Percentiles rank a stretch among this genome's conserved stretches.
phyloP scores from a whole-genome alignment of 2,113 vertebrate genomes.

The Xenopus borealis region DNA sequence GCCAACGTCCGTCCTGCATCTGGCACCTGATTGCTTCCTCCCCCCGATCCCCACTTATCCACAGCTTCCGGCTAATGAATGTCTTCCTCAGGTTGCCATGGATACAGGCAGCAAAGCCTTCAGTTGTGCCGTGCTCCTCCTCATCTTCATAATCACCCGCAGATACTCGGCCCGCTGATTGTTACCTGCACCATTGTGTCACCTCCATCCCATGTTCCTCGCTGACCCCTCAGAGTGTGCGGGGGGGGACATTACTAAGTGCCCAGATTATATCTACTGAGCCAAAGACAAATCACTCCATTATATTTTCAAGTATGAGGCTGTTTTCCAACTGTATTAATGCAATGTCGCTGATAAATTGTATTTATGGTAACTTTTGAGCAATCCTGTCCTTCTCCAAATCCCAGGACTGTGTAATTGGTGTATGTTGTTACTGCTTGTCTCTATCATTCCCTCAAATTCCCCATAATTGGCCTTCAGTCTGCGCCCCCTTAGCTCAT shows the following conservation, averaged over 20 bases:
- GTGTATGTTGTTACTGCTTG: no score
- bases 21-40: slow-evolving; percentile 3
- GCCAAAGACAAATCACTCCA: neutral
- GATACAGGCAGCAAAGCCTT: slow-evolving; percentile 1
- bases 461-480: no score
- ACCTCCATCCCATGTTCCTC: neutral
- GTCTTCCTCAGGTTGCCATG: slow-evolving; percentile 26
- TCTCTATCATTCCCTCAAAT: no score
- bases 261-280: neutral
- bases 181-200: slow-evolving; percentile 9
- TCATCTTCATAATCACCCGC: slow-evolving; percentile 32
- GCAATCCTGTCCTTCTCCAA: no score
- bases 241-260: neutral
- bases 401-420: no score
- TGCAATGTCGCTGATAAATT: no score
- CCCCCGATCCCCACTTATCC: slow-evolving; percentile 14
- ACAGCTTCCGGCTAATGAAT: slow-evolving; percentile 35
- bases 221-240: neutral
- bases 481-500: no score
- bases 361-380: no score
- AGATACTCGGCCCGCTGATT: slow-evolving; percentile 30
- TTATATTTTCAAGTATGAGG: no score
- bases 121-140: slow-evolving; percentile 5
- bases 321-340: no score
- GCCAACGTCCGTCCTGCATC: neutral